These are phyloP conservation scores for Myrmecophaga tridactyla DNA, from an alignment of 2,113 vertebrate species.

Conservation along the genomic window DNA sequence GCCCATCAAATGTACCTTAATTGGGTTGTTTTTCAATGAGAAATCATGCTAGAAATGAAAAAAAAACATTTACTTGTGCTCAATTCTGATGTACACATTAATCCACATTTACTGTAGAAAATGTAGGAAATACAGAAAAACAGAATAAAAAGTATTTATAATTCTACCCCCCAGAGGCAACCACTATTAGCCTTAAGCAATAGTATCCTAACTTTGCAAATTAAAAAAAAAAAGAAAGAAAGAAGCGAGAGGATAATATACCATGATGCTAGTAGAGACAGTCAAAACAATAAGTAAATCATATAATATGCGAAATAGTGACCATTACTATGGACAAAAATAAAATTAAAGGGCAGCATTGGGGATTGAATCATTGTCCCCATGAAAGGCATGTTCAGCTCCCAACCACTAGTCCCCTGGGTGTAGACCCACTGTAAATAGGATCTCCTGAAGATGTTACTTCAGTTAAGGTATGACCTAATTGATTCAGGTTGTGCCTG, in stretches of 20 bases:
- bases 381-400: no score
- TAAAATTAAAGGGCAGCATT: neutral
- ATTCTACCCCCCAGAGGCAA: neutral
- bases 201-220: neutral
- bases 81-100: neutral
- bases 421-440: no score
- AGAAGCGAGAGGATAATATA: neutral
- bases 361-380: no score
- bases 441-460: no score
- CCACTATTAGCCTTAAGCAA: neutral
- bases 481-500: no score
- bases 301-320: conserved; percentile 9
- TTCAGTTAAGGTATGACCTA: no score
- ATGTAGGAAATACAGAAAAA: neutral
- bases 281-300: neutral
- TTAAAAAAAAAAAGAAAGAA: neutral
- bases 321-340: conserved; percentile 29
- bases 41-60: neutral
- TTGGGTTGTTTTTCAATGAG: neutral
- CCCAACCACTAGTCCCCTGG: no score
- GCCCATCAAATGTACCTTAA: neutral
- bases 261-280: neutral
- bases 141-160: neutral
- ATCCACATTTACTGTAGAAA: neutral
- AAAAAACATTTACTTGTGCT: neutral